Conservation (phyloP, 2,113 vertebrate species). For the Choloepus hoffmanni region DNA sequence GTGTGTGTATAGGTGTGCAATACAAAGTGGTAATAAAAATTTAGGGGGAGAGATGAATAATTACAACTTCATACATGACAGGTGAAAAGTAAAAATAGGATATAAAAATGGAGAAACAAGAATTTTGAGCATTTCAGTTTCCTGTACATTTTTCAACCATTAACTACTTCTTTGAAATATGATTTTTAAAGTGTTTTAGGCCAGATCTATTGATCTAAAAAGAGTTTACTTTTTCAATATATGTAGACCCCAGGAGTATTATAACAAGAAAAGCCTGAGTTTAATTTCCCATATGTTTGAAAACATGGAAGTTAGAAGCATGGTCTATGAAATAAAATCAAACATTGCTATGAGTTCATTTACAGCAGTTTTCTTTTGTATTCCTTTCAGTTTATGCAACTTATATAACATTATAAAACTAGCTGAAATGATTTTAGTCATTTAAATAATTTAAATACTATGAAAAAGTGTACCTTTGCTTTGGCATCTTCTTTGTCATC, state of each 20-base stretch:
- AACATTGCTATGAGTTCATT: neutral
- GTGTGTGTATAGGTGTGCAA: neutral
- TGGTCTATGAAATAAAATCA: neutral
- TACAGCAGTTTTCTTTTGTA: neutral
- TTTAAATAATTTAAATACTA: neutral
- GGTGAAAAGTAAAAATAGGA: neutral
- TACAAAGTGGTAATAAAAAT: neutral
- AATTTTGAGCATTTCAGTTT: neutral
- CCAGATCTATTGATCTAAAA: neutral
- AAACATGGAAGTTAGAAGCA: neutral
- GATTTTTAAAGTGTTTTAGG: constrained; percentile 8
- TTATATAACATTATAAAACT: neutral
- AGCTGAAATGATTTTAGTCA: constrained; percentile 6
- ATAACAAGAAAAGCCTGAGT: neutral
- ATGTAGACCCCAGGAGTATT: neutral
- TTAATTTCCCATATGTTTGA: neutral
- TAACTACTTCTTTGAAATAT: neutral
- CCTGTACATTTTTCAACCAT: neutral
- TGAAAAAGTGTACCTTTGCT: constrained; percentile 80
- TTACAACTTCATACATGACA: neutral
- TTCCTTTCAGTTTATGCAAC: neutral
- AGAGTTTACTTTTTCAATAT: neutral
- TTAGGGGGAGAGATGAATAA: neutral
- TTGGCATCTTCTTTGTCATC: constrained; percentile 83
- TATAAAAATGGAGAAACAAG: neutral